Evolutionary conservation across 2,797 vertebrate species (phyloP), one percentile per base, ranked within the genome.

Genomic region (Tangara arthus): DNA sequence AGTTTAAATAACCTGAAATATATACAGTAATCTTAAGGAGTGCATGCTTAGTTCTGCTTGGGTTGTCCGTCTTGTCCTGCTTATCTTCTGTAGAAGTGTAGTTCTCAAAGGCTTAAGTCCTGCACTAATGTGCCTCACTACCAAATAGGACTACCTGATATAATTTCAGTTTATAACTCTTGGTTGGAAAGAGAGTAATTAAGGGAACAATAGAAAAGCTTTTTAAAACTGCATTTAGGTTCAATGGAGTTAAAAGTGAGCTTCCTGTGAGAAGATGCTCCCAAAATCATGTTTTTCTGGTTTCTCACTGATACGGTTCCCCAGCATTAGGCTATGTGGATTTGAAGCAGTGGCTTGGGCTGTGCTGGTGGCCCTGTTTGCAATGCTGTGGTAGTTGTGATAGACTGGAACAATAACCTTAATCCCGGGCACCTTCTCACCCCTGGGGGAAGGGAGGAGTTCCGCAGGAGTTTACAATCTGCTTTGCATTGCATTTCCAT

Each of bases 191-290:
- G 71, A 93, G 42, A 32, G 76, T 88, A 90, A 66, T 87, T 81
- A 92, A 90, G 50, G 66, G 61, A 81, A 83, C 72, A 90, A 63
- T 79, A 66, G 46, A 72, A 92, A 92, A 95, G 35, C 69, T 91
- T 53, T 70, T 91, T 91, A 89, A 89, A 94, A 77, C 32, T 63
- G 15, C 65, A 46, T 82, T 82, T 39, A 15, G 42, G 66, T 72
- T 81, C 47, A 53, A 3, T 52, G 44, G 59, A 60, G 68, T 75
- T 41, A 82, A 83, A 81, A 93, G 42, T 27, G 34, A 56, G 13
- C 28, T 93, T 86, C 46, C 44, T 73, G 39, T 81, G 55, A 82
- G 44, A 46, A 70, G 61, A 39, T 32, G 42, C 59, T 60, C 63
- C 44, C 22, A 44, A 75, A 87, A 26, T 63, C 4, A 2, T 10